Evolutionary conservation across 2,888 invertebrate genomes (phyloP), one percentile per base, ranked within the genome.

Genomic region (Brenthis hecate): DNA sequence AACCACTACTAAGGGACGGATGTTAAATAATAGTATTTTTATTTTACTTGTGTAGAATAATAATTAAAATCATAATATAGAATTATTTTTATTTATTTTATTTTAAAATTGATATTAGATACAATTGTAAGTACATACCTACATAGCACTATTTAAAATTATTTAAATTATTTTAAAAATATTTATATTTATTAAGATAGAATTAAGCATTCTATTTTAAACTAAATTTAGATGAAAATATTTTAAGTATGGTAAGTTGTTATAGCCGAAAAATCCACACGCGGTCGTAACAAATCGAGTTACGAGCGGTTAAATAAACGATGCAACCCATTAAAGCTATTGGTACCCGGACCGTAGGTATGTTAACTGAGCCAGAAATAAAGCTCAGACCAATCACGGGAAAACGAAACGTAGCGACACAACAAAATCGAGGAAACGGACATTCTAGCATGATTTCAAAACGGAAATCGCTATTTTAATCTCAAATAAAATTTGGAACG

Each of bases 281-380:
- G 80, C 81, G 80, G 81, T 85, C 85, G 83, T 88, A 85, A 89
- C 86, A 80, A 84, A 79, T 75, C 81, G 79, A 84, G 85, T 92
- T 89, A 91, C 89, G 88, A 90, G 85, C 89, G 85, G 86, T 91
- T 88, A 91, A 91, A 91, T 90, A 91, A 90, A 91, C 87, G 82
- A 80, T 82, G 85, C 83, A 84, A 83, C 81, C 85, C 87, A 88
- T 90, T 88, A 88, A 87, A 81, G 82, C 84, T 81, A 87, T 88
- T 83, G 83, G 81, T 76, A 83, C 80, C 78, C 66, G 79, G 80
- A 78, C 80, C 81, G 82, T 69, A 73, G 73, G 70, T 82, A 78
- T 81, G 81, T 83, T 81, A 82, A 84, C 83, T 76, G 80, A 79
- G 84, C 84, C 88, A 87, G 85, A 91, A 92, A 91, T 91, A 91